phyloP scores from a whole-genome alignment of 2,888 invertebrate genomes.

The Macropis europaea region DNA sequence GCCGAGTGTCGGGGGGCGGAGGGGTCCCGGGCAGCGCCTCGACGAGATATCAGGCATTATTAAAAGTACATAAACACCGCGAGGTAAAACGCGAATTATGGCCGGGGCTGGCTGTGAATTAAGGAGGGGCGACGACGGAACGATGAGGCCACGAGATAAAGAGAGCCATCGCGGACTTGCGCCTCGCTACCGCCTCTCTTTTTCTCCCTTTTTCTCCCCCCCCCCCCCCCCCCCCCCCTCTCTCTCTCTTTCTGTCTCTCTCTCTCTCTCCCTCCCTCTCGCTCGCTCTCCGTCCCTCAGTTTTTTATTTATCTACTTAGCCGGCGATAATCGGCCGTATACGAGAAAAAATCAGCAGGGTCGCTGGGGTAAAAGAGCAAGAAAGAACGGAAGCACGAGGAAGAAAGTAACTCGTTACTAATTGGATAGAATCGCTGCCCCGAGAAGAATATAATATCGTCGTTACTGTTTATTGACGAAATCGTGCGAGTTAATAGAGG shows the following conservation, averaged over 20 bases:
- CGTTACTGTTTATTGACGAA: too few relatives aligned
- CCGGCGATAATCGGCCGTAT: conserved; percentile 11
- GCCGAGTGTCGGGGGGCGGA: conserved; percentile 47
- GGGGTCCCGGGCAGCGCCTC: conserved; percentile 51
- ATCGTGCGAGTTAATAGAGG: too few relatives aligned
- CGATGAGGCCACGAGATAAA: conserved; percentile 69
- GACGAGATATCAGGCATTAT: conserved; percentile 77
- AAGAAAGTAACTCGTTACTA: too few relatives aligned
- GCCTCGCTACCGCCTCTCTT: conserved; percentile 25
- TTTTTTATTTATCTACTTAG: neutral
- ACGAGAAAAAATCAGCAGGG: neutral
- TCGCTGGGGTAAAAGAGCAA: neutral
- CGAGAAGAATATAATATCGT: too few relatives aligned
- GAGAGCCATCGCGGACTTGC: conserved; percentile 51
- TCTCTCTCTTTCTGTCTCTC: neutral
- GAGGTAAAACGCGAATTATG: conserved; percentile 76
- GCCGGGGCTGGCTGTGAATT: conserved; percentile 74
- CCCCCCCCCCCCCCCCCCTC: neutral
- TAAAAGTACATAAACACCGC: conserved; percentile 79
- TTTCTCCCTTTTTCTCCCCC: neutral
- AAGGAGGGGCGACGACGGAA: conserved; percentile 72
- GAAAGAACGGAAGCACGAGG: neutral
- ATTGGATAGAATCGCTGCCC: too few relatives aligned
- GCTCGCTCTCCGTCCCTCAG: neutral
- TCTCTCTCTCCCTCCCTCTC: neutral